These are phyloP conservation scores for Speoplatyrhinus poulsoni DNA, from an alignment of 2,113 vertebrate species.

Conservation along the genomic window DNA sequence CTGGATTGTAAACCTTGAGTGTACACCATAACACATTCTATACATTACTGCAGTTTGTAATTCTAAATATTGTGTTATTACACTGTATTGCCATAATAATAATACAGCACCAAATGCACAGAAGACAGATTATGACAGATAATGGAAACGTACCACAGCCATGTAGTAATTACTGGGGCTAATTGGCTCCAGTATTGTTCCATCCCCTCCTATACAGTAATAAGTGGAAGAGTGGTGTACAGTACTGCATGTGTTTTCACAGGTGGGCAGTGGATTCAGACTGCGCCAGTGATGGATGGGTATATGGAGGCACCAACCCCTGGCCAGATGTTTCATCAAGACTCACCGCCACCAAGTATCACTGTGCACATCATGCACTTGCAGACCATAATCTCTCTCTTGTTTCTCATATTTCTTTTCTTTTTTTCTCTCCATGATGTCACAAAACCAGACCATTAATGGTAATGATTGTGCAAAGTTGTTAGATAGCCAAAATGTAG, in stretches of 20 bases:
- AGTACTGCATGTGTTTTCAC: conserved; percentile 24
- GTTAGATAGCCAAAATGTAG: conserved; percentile 6
- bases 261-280: conserved; percentile 33
- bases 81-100: not conserved
- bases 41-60: conserved; percentile 1
- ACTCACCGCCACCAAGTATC: conserved; percentile 4
- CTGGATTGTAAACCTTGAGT: too few relatives aligned
- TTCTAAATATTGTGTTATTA: not conserved
- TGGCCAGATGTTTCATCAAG: conserved; percentile 38
- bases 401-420: not conserved
- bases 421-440: not conserved
- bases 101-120: not conserved
- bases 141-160: conserved; percentile 40
- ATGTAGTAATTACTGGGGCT: conserved; percentile 39
- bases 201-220: conserved; percentile 16
- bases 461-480: not conserved
- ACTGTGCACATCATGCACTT: conserved; percentile 11
- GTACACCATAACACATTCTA: too few relatives aligned
- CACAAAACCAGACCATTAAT: conserved; percentile 4
- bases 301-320: conserved; percentile 9
- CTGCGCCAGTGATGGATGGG: conserved; percentile 32
- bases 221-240: conserved; percentile 24
- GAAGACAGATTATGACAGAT: conserved; percentile 13
- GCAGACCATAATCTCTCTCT: conserved; percentile 4
- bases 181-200: conserved; percentile 30